These are phyloP conservation scores for Hippopotamyrus pictus DNA, from an alignment of 2,797 vertebrate genomes.

Conservation along the genomic window DNA sequence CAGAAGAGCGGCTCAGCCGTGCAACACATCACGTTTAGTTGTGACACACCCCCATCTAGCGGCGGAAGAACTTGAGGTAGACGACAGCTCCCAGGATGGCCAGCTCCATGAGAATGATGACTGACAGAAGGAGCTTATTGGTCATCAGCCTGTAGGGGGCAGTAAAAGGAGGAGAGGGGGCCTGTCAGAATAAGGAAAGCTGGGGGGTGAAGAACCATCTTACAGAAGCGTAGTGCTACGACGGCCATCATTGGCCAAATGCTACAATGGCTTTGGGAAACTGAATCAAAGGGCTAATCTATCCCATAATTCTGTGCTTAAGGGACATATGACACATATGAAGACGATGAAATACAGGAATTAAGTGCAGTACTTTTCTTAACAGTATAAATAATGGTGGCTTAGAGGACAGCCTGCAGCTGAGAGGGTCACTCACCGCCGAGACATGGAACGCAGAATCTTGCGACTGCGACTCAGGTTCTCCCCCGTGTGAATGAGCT, in stretches of 20 bases:
- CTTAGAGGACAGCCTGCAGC: background rate
- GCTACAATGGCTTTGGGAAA: background rate
- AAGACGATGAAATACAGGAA: background rate
- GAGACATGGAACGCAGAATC: constrained; percentile 84
- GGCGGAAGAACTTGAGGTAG: constrained; percentile 89
- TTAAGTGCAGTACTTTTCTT: background rate
- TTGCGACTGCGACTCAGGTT: constrained; percentile 88
- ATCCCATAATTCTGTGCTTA: background rate
- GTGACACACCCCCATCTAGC: constrained; percentile 21
- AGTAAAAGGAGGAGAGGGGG: constrained; percentile 17
- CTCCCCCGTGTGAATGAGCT: constrained; percentile 87
- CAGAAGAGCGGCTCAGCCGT: background rate
- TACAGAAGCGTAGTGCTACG: background rate
- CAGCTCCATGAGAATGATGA: constrained; percentile 88
- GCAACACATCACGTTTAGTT: background rate
- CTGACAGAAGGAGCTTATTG: constrained; percentile 82
- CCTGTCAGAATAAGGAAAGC: constrained; percentile 19
- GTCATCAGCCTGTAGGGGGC: constrained; percentile 71
- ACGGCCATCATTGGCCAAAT: background rate
- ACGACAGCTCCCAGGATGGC: constrained; percentile 82
- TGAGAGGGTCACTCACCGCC: constrained; percentile 62
- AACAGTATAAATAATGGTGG: background rate
- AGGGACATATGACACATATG: background rate
- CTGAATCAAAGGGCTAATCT: background rate
- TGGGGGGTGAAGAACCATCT: constrained; percentile 3